These are phyloP conservation scores for Lacanobia wlatinum DNA, from an alignment of 2,888 invertebrate species.

Conservation along the genomic window DNA sequence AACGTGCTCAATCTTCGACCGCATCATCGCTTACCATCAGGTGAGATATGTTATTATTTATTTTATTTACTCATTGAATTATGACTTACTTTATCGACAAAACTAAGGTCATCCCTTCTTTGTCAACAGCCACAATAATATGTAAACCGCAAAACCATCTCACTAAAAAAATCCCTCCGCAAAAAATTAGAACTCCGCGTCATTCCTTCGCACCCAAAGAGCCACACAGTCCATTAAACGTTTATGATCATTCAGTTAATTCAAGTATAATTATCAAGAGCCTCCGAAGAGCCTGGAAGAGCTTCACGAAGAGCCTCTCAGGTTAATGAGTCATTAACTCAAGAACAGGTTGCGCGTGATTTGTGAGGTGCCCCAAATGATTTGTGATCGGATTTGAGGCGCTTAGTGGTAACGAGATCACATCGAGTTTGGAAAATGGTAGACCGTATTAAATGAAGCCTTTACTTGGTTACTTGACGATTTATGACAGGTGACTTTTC, in stretches of 20 bases:
- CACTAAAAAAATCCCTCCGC: too few species aligned
- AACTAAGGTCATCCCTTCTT: too few species aligned
- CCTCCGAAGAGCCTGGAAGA: conserved; percentile 4
- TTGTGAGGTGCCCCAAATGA: conserved; percentile 44
- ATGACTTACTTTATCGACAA: too few species aligned
- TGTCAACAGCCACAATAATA: too few species aligned
- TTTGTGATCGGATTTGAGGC: conserved; percentile 51
- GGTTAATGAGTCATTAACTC: conserved; percentile 62
- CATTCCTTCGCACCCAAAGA: conserved; percentile 6
- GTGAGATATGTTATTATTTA: too few species aligned
- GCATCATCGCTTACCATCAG: too few species aligned
- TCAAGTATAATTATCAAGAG: conserved; percentile 61
- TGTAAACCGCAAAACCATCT: too few species aligned
- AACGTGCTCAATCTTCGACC: too few species aligned
- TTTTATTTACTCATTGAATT: too few species aligned
- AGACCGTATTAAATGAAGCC: background rate
- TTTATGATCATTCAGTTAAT: conserved; percentile 60
- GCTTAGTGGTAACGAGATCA: conserved; percentile 30
- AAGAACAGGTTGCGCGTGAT: conserved; percentile 47
- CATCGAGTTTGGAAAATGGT: background rate
- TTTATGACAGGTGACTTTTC: too few species aligned
- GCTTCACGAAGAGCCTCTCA: conserved; percentile 25
- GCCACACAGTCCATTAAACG: conserved; percentile 54
- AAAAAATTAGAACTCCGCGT: background rate
- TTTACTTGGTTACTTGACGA: background rate